Evolutionary conservation across 2,888 invertebrate species (phyloP).

Genomic region (Mesochorus sp.): DNA sequence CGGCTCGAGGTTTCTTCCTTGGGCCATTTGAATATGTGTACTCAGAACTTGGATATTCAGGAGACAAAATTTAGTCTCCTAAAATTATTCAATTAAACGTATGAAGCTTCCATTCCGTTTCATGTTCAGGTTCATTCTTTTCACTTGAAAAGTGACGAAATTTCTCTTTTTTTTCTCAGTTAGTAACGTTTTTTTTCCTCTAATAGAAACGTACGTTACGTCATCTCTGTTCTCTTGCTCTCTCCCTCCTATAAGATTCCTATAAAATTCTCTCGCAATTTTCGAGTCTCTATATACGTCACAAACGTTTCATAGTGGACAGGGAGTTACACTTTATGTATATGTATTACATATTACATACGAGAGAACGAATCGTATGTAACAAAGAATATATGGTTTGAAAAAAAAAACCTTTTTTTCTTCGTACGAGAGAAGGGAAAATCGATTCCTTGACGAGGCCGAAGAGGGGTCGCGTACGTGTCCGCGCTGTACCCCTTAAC

Average conservation of each 20-base stretch:
- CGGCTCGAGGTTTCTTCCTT: too few species aligned
- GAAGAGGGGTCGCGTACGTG: slow-evolving; percentile 75
- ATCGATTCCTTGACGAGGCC: slow-evolving; percentile 76
- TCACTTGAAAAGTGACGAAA: too few species aligned
- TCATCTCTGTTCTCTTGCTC: background rate
- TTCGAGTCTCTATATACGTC: slow-evolving; percentile 27
- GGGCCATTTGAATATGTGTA: too few species aligned
- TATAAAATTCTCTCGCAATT: slow-evolving; percentile 17
- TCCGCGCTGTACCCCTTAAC: slow-evolving; percentile 72
- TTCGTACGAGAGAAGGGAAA: slow-evolving; percentile 65
- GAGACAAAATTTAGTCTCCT: too few species aligned
- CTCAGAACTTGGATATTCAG: too few species aligned
- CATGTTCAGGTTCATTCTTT: too few species aligned
- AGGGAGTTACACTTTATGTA: slow-evolving; percentile 24
- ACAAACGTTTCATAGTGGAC: slow-evolving; percentile 36
- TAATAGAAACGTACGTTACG: slow-evolving; percentile 25
- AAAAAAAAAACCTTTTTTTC: too few species aligned
- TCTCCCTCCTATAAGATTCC: too few species aligned
- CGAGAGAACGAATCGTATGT: slow-evolving; percentile 27
- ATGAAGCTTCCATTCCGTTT: too few species aligned
- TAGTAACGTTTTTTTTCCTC: slow-evolving; percentile 1
- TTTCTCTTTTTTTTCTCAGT: too few species aligned
- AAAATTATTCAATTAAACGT: too few species aligned
- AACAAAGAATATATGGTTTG: slow-evolving; percentile 1
- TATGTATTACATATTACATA: too few species aligned